Evolutionary conservation across 2,797 vertebrate genomes (phyloP).

Genomic region (Brotula barbata): DNA sequence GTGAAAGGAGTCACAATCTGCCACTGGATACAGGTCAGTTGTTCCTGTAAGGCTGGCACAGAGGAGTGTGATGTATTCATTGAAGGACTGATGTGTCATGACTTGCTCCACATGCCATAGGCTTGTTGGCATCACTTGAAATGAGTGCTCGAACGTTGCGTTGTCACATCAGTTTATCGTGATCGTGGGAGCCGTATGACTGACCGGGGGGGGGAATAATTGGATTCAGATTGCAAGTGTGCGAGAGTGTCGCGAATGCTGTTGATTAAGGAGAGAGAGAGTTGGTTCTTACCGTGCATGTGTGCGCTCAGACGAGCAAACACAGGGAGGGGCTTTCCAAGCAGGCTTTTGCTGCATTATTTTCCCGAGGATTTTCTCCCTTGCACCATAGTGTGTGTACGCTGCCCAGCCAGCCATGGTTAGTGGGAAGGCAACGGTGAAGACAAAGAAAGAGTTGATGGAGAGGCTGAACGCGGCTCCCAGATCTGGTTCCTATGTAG

Average conservation of each 20-base stretch:
- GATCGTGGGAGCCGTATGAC: constrained; percentile 51
- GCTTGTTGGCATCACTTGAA: constrained; percentile 53
- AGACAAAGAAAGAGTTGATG: constrained; percentile 71
- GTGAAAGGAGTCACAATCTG: constrained; percentile 83
- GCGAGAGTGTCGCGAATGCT: constrained; percentile 28
- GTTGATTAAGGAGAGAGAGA: constrained; percentile 58
- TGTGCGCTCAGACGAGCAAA: constrained; percentile 55
- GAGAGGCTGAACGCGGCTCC: constrained; percentile 51
- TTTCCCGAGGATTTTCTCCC: constrained; percentile 67
- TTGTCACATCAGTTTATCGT: constrained; percentile 51
- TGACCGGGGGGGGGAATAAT: constrained; percentile 36
- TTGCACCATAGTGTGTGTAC: constrained; percentile 49
- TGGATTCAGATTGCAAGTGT: constrained; percentile 35
- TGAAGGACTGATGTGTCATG: constrained; percentile 69
- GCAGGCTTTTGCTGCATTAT: constrained; percentile 73
- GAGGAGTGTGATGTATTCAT: constrained; percentile 47
- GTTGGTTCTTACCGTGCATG: constrained; percentile 56
- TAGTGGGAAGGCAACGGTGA: constrained; percentile 55
- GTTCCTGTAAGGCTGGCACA: constrained; percentile 50
- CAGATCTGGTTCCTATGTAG: constrained; percentile 57
- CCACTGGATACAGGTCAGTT: constrained; percentile 91
- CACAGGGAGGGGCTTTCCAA: constrained; percentile 76
- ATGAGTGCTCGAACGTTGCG: constrained; percentile 39
- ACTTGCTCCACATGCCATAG: constrained; percentile 67
- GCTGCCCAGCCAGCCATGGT: constrained; percentile 52